These are phyloP conservation scores for Lordiphosa collinella DNA, from an alignment of 1,140 invertebrate genomes.

Conservation along the genomic window DNA sequence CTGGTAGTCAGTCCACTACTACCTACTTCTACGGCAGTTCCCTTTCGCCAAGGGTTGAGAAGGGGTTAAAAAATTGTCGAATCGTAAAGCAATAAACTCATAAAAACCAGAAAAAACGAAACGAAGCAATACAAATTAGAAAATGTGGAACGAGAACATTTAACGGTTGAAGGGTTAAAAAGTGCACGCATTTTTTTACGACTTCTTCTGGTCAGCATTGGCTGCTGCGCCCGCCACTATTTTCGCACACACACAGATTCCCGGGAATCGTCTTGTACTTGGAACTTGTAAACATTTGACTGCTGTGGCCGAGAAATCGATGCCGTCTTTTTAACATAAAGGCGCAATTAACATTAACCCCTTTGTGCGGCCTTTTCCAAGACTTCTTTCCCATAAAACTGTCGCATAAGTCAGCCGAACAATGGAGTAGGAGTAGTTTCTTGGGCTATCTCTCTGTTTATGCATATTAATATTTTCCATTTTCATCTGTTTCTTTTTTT, in stretches of 20 bases:
- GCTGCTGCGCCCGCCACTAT: slow-evolving; percentile 29
- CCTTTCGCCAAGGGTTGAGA: slow-evolving; percentile 36
- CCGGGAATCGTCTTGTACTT: slow-evolving; percentile 1
- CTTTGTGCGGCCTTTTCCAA: slow-evolving; percentile 48
- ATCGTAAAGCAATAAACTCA: slow-evolving; percentile 70
- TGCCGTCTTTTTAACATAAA: slow-evolving; percentile 60
- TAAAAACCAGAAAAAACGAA: slow-evolving; percentile 44
- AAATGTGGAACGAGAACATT: slow-evolving; percentile 57
- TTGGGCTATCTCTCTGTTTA: slow-evolving; percentile 28
- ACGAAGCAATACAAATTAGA: slow-evolving; percentile 55
- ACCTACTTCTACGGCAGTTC: too few relatives aligned
- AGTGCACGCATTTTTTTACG: slow-evolving; percentile 49
- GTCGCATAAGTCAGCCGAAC: slow-evolving; percentile 66
- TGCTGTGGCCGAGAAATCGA: slow-evolving; percentile 41
- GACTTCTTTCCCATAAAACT: slow-evolving; percentile 60
- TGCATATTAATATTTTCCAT: slow-evolving; percentile 48
- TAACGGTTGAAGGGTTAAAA: slow-evolving; percentile 57
- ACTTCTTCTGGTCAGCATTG: slow-evolving; percentile 32
- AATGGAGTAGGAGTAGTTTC: slow-evolving; percentile 3
- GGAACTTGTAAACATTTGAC: slow-evolving; percentile 21
- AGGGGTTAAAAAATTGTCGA: slow-evolving; percentile 64
- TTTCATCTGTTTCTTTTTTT: background rate
- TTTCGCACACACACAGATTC: slow-evolving; percentile 6
- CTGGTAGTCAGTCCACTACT: too few relatives aligned
- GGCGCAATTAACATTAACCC: slow-evolving; percentile 72